Conservation (phyloP, 2,888 invertebrate species). For the Pyralis farinalis region DNA sequence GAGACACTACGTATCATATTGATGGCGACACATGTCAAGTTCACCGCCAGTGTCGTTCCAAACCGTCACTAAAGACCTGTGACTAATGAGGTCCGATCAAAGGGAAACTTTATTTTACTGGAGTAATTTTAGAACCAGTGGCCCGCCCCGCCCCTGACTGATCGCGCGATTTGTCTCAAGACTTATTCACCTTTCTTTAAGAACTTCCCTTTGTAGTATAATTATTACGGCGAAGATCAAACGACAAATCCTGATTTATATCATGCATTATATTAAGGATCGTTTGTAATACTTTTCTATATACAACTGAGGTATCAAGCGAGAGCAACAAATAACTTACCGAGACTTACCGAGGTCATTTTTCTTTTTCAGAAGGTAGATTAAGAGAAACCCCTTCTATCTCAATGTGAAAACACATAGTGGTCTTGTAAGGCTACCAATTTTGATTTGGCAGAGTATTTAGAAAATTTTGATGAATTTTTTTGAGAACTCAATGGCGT, state of each 20-base stretch:
- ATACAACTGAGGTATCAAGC: too few relatives aligned
- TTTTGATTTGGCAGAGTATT: too few relatives aligned
- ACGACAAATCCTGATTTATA: slow-evolving; percentile 1
- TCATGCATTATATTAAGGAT: neutral
- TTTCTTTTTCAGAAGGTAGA: too few relatives aligned
- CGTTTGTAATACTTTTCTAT: too few relatives aligned
- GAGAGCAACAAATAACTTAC: too few relatives aligned
- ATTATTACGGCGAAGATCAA: slow-evolving; percentile 1
- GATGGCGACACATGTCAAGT: neutral
- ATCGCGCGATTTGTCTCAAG: slow-evolving; percentile 13
- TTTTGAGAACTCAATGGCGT: too few relatives aligned
- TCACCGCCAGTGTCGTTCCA: slow-evolving; percentile 2
- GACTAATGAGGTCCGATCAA: slow-evolving; percentile 17
- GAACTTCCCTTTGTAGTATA: slow-evolving; percentile 1
- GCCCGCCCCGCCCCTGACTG: slow-evolving; percentile 5
- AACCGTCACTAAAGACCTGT: slow-evolving; percentile 9
- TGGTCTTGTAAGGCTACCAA: too few relatives aligned
- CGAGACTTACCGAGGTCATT: too few relatives aligned
- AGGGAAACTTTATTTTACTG: slow-evolving; percentile 12
- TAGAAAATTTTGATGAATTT: too few relatives aligned
- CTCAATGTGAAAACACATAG: too few relatives aligned
- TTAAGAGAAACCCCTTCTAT: too few relatives aligned
- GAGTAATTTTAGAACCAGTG: slow-evolving; percentile 16
- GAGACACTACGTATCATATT: neutral
- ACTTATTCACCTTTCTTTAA: slow-evolving; percentile 1